Base-by-base conservation (phyloP, 2,113 vertebrate genomes). In the Dipodomys ordii region DNA sequence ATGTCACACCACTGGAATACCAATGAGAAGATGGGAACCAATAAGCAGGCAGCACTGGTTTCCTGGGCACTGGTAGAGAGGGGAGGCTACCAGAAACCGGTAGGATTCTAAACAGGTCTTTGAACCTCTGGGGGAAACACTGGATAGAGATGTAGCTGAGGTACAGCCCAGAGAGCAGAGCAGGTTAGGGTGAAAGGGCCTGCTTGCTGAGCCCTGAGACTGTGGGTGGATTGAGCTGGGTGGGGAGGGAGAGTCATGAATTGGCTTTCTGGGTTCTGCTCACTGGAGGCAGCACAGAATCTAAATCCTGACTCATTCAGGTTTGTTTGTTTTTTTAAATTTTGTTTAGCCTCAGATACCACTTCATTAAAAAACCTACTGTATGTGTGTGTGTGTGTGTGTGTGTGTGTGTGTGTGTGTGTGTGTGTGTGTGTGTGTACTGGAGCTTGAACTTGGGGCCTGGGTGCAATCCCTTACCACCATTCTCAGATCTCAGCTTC, bases 141-240 rank as follows among this genome's bases (percentile, higher is more conserved):
- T 7, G 23, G 12, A 10, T 0, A 7, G 18, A 28, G 15, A 0
- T 5, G 12, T 1, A 6, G 8, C 30, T 78, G 69, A 60, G 4
- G 3, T 11, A 20, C 0, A 0, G 3, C 0, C 7, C 16, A 4
- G 25, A 19, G 32, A 65, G n/a, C 39, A 85, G 39, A 2, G 6
- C 9, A 80, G 13, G 32, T 6, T 1, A 44, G 22, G 20, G 13
- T 10, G 7, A 67, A 30, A n/a, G 15, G 1, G 27, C 35, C 35
- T 25, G 44, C 67, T 23, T 12, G 6, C 9, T 28, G 85, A 35
- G 1, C 35, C 22, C 73, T 0, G 32, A 72, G 53, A 67, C 28
- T 57, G 46, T 57, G 53, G 53, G 53, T 57, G 10, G 53, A 16
- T 16, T 57, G 53, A 57, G 15, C 8, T 57, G 53, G 12, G 15